A percentile compares a stretch with the other conserved stretches of the same genome.
Evolutionary conservation across 2,113 vertebrate species (phyloP).

Genomic region (Sebastes fasciatus): DNA sequence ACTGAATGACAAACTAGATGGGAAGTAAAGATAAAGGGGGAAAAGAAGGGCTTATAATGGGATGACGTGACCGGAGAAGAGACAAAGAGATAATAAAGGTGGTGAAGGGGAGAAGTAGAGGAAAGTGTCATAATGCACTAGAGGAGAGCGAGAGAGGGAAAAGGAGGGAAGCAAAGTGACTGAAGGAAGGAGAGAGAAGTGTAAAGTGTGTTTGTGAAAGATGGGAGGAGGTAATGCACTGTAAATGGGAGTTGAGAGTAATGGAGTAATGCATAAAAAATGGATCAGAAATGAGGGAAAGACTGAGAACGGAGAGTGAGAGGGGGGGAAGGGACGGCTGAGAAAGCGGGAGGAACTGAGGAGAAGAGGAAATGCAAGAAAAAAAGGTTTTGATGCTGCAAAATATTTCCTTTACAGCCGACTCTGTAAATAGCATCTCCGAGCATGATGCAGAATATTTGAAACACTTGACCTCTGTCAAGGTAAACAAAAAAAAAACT

Average conservation of each 20-base stretch:
- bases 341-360: slow-evolving; percentile 41
- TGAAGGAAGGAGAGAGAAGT: slow-evolving; percentile 51
- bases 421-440: slow-evolving; percentile 47
- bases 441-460: slow-evolving; percentile 41
- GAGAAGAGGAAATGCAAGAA: slow-evolving; percentile 47
- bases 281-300: slow-evolving; percentile 79
- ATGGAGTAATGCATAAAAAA: slow-evolving; percentile 82
- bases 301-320: slow-evolving; percentile 45
- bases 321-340: slow-evolving; percentile 37
- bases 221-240: slow-evolving; percentile 73
- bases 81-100: slow-evolving; percentile 69
- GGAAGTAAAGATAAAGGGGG: slow-evolving; percentile 41
- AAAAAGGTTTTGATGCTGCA: slow-evolving; percentile 49
- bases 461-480: slow-evolving; percentile 57
- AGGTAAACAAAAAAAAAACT: slow-evolving; percentile 49
- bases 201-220: slow-evolving; percentile 74
- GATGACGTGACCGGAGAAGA: slow-evolving; percentile 69
- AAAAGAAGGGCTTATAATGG: slow-evolving; percentile 31
- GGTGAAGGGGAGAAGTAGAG: slow-evolving; percentile 50
- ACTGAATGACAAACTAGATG: slow-evolving; percentile 55
- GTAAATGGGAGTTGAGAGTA: slow-evolving; percentile 76
- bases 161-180: slow-evolving; percentile 42
- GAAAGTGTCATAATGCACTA: slow-evolving; percentile 57
- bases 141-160: slow-evolving; percentile 18
- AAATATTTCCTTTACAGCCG: slow-evolving; percentile 28